phyloP scores from a whole-genome alignment of 2,113 vertebrate species.

The Octodon degus region DNA sequence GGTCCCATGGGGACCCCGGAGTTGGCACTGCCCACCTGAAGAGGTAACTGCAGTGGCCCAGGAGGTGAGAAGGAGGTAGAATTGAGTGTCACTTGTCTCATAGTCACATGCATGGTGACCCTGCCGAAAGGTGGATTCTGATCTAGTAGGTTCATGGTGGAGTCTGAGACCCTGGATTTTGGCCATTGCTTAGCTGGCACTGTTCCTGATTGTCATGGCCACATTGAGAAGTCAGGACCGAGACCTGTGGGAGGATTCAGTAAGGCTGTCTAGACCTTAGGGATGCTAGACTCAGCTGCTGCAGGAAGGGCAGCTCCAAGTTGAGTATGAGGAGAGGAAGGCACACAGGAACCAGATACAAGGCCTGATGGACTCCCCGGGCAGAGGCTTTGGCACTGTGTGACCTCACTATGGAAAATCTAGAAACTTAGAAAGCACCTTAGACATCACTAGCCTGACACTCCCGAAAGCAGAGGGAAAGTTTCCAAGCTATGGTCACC shows the following conservation, averaged over 20 bases:
- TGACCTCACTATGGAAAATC: not conserved
- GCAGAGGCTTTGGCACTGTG: not conserved
- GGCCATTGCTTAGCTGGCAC: not conserved
- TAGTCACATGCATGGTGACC: not conserved
- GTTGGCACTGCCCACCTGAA: not conserved
- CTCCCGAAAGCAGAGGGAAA: not conserved
- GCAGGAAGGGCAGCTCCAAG: not conserved
- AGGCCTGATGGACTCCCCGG: not conserved
- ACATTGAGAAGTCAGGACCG: not conserved
- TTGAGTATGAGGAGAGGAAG: not conserved
- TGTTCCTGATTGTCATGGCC: not conserved
- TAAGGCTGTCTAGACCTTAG: not conserved
- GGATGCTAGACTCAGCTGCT: not conserved
- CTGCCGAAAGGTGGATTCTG: not conserved
- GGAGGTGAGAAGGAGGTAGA: not conserved
- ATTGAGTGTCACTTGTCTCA: not conserved
- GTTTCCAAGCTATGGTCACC: not conserved
- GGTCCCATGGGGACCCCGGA: not conserved
- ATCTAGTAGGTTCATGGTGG: not conserved
- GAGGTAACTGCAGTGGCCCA: too few relatives aligned
- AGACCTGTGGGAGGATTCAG: not conserved
- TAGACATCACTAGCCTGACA: not conserved
- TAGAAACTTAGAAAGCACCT: slow-evolving; percentile 11
- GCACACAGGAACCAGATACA: not conserved
- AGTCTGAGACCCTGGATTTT: not conserved